Evolutionary conservation across 2,113 vertebrate species (phyloP), one percentile per base, ranked within the genome.

Genomic region (Cheilinus undulatus): DNA sequence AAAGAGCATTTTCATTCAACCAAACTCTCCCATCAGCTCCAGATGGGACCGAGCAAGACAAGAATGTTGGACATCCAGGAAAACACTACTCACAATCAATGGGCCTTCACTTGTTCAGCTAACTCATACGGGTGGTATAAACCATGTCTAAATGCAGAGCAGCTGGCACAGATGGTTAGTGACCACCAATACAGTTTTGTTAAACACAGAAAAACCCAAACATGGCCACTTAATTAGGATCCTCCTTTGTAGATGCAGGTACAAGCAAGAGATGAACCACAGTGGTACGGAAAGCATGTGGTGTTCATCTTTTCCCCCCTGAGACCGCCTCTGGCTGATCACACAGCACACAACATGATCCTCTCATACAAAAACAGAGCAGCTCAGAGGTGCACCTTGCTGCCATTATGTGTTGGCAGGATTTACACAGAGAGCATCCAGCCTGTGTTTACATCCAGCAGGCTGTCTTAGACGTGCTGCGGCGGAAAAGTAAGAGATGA

Each of bases 41-140:
- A 89, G 83, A 89, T 88, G 89, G 83, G 59, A 63, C 54, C 0
- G 57, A 69, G 60, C 50, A 53, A 80, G 73, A 73, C 58, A 76
- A 76, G 77, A 80, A 83, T 76, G 73, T 40, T 46, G 72, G 76
- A 86, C 74, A 73, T 76, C 63, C 82, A 80, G 69, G 20, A 54
- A 87, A 88, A 72, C 63, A 61, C 75, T 67, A 73, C 62, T 82
- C 58, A 72, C 40, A 69, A 87, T 78, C 82, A 88, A 84, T 89
- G 86, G 84, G 43, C 80, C 86, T 87, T 87, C 61, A 78, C 85
- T 88, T 68, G 56, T 48, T 85, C 52, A 70, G 53, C 68, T 40
- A 28, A 61, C 52, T 80, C 60, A 65, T 86, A 74, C 71, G 85
- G 82, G 40, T 82, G 73, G 78, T 78, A 82, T 83, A 83, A 89